Conservation (phyloP, 1,140 invertebrate genomes). For the Zophobas atratus region DNA sequence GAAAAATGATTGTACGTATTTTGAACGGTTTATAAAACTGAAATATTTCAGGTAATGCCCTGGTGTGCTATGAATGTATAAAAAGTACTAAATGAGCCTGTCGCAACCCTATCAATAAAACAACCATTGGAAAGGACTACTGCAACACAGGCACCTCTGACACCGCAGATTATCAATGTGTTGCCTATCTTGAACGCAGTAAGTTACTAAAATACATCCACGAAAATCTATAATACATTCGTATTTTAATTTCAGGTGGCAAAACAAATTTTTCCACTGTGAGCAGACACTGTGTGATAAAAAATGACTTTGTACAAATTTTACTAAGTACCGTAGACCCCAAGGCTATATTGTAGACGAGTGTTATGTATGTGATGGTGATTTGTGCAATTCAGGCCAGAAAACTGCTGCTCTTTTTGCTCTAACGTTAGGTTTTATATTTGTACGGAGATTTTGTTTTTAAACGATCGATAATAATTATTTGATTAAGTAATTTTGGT, state of each 20-base stretch:
- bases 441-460: too few species aligned
- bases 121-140: not conserved
- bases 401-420: not conserved
- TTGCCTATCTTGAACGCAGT: slow-evolving; percentile 20
- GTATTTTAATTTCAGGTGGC: too few species aligned
- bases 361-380: slow-evolving; percentile 8
- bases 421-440: not conserved
- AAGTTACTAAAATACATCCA: not conserved
- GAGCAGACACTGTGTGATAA: not conserved
- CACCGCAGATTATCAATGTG: slow-evolving; percentile 10
- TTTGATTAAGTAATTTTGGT: too few species aligned
- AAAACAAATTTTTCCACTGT: not conserved
- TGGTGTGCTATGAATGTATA: not conserved
- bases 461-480: too few species aligned
- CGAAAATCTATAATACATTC: too few species aligned
- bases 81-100: not conserved
- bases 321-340: not conserved
- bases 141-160: not conserved
- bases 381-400: slow-evolving; percentile 26
- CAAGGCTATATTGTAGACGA: not conserved
- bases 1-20: too few species aligned
- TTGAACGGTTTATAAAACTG: too few species aligned
- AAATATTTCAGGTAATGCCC: not conserved
- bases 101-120: not conserved
- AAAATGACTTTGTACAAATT: not conserved